Base-by-base conservation (phyloP, 2,113 vertebrate species). In the Ondatra zibethicus region DNA sequence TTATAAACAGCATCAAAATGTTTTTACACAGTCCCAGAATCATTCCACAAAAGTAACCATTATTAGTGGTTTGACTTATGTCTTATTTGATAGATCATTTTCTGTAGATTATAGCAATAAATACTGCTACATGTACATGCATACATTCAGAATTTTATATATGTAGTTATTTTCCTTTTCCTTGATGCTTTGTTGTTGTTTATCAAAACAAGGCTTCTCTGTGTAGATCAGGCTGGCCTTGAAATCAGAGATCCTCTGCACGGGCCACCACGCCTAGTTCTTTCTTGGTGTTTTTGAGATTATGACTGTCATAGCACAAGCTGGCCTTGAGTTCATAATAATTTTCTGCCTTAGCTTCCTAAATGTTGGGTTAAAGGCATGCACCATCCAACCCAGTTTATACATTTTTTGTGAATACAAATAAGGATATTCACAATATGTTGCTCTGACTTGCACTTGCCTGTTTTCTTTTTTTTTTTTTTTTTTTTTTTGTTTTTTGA, bases 1-100 rank as follows among this genome's bases (percentile, higher is more conserved):
- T 86, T 96, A 94, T 70, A 68, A 91, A 65, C 19, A 82, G 33
- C 33, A 86, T 70, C 72, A 86, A 80, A 96, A 76, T 93, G 70
- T 89, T 91, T 91, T 95, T 81, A 95, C 21, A 63, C 2, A 90
- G 39, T 93, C 82, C 33, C 42, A 91, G 72, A 85, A n/a, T 16
- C 58, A 77, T 89, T 95, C 58, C 72, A 92, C 25, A 66, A 58
- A 72, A 91, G 45, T 88, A 93, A 84, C 19, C 13, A 25, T 58
- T 96, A 36, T 85, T 77, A 61, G 80, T 88, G 75, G 31, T 93
- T 93, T 90, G 47, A 84, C 70, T 94, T 91, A 0, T 85, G 63
- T 91, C 50, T 88, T 92, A 92, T 42, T 55, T 55, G 50, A 66
- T 61, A 94, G 45, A 73, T 21, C 2, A 94, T 94, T 61, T 96